Base-by-base conservation (phyloP, 2,113 vertebrate species). In the Apteryx owenii region DNA sequence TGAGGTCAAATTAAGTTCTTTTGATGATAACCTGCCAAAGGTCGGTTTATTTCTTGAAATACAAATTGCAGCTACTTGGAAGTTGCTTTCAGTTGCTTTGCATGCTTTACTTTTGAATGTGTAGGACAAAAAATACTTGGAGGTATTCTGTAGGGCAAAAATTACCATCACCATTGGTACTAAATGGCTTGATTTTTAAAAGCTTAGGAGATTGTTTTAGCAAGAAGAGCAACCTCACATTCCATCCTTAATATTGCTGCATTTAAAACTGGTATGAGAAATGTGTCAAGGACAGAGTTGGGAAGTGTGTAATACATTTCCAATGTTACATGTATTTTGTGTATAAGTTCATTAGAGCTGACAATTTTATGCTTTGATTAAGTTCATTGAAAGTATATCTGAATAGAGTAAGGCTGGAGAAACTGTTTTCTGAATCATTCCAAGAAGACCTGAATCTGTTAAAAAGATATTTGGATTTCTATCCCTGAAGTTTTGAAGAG, bases 1-100 rank as follows among this genome's bases (percentile, higher is more conserved):
- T 51, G 70, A 85, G 75, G 90, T 89, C 78, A 81, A 58, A 40
- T 72, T 93, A 42, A 93, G 46, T 89, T 94, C 50, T 88, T 87
- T 79, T 88, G 78, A 60, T 36, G 36, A 83, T 89, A 94, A 93
- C 40, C 31, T 91, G 65, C 51, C 46, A 71, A 66, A 75, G 62
- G 78, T 79, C 40, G 36, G 40, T 89, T 94, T 94, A 38, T 50
- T 70, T 53, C 61, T 82, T 76, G 46, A 87, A 81, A n/a, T 42
- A 80, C 0, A 26, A 86, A 28, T 53, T 94, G 50, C 77, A 81
- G 73, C 73, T 93, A 79, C 78, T 81, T 54, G 50, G 65, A 50
- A 12, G 33, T 78, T 72, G 68, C 36, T 84, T 91, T 84, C 71
- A 36, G 22, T 93, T 94, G 50, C n/a, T 81, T 84, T 81, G 15